Evolutionary conservation across 1,140 invertebrate species (phyloP), one percentile per base, ranked within the genome.

Genomic region (Linepithema humile): DNA sequence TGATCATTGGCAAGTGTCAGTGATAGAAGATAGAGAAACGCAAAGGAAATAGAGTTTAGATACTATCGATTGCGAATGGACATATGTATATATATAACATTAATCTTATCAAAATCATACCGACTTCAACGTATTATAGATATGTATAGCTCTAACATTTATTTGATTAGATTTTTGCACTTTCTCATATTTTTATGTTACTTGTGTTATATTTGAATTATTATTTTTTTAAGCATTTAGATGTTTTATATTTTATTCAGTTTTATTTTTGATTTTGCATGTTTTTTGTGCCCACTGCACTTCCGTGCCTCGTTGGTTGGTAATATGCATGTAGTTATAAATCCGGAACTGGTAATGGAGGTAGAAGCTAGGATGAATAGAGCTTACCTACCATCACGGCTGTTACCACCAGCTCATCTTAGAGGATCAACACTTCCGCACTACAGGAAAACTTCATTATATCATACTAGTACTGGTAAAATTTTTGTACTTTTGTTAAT

Each of bases 331-430:
- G 94, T 94, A 98, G 97, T 97, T 91, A 97, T 98, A 95, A 97
- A 97, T 93, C 97, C 97, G 85, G 97, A 98, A 93, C 95, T 98
- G 92, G 96, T 98, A 88, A 96, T 97, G 95, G 97, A 98, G 93
- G 97, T 98, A 82, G 97, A 98, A 95, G 97, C 96, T 92, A 96
- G 97, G 91, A 98, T 98, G 97, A 97, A 97, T 91, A 95, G 97
- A 88, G 96, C 96, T 92, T 97, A 97, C 91, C 93, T 96, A 67
- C 97, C 97, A 62, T 96, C 97, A 72, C 96, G 96, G 72, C 95
- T 96, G 84, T 95, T 95, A 89, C 93, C 93, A 80, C 92, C 92
- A n/a, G n/a, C n/a, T 85, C 93, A 94, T 84, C 89, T 94, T 85
- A 93, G 93, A 90, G 92, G 91, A 82, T 87, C 89, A 62, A 87